Evolutionary conservation across 2,797 vertebrate species (phyloP), one percentile per base, ranked within the genome.

Genomic region (Mastacembelus armatus): DNA sequence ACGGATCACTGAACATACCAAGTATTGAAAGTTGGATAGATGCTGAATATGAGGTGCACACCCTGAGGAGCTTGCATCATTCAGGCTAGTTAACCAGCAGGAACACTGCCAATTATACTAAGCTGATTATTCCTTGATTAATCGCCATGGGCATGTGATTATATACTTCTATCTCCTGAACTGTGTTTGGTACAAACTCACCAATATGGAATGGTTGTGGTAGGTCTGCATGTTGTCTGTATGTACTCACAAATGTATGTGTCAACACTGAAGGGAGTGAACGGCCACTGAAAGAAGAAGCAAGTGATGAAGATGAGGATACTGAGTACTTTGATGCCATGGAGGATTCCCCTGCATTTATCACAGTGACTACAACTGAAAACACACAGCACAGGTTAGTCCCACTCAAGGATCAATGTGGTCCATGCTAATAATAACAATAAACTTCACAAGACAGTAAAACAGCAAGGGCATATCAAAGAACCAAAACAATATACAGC

Each of bases 271-370:
- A 83, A 94, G 95, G 94, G 88, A 93, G 91, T 19, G 91, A 88
- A 78, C 93, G 93, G 85, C 86, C 90, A 35, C 91, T 80, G 48
- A 97, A 96, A 94, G 97, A 95, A 78, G 96, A 99, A 66, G 95
- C 96, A 73, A 99, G 98, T 93, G 98, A 99, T 84, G 98, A 99
- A 96, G 98, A 99, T 97, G 98, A 99, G 88, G 96, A 98, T 93
- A 98, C 96, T 0, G 97, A 99, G 85, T 99, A 95, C 85, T 99
- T 99, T 19, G 98, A 99, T 32, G 98, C 98, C 94, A 99, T 99
- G 98, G 98, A 99, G 94, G 97, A 99, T 33, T 93, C 96, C 57
- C 94, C 95, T 63, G 95, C 96, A 36, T 98, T 99, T 85, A 98
- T 99, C 94, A 99, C 97, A 83, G 97, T 99, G 93, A 97, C 96